Evolutionary conservation across 2,797 vertebrate species (phyloP), one percentile per base, ranked within the genome.

Genomic region (Phyllotis vaccarum): DNA sequence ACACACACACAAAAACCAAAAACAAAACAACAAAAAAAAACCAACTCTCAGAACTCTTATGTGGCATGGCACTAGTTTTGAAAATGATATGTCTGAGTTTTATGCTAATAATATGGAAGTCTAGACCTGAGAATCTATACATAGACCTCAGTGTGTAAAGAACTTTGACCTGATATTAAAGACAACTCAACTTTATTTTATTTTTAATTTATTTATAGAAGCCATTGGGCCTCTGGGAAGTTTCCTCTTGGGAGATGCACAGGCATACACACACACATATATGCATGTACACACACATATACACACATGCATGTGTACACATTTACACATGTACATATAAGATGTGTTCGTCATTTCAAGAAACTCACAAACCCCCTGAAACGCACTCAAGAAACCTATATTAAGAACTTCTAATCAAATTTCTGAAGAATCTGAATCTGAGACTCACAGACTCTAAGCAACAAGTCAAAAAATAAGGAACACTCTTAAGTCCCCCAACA

Each of bases 341-440:
- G 31, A 52, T 85, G 43, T 85, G 62, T 83, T 21, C 19, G n/a
- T 13, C 16, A 64, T 95, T 96, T 90, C 12, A 5, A 40, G 11
- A 43, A n/a, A 49, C 21, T 43, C 80, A 87, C 3, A 37, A 58
- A 49, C 2, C 68, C 29, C 22, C 29, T 86, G 79, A 62, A 64
- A 27, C 49, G 80, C 43, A 90, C 79, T 90, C 64, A 64, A 24
- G 56, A 56, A 27, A 76, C 1, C 14, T 37, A 49, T 29, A 72
- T 89, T 64, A 86, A 95, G 27, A 96, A 86, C 4, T 91, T 21
- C 10, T 66, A 29, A 12, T 90, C 24, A 78, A 88, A 94, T 68
- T 79, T 31, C 49, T 80, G 66, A 60, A 75, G 37, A 90, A 86
- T 40, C 12, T 78, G 37, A 90, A 86, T 40, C 12, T 78, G 76